These are phyloP conservation scores for Arrhamphus sclerolepis DNA, from an alignment of 2,797 vertebrate species.

Conservation along the genomic window DNA sequence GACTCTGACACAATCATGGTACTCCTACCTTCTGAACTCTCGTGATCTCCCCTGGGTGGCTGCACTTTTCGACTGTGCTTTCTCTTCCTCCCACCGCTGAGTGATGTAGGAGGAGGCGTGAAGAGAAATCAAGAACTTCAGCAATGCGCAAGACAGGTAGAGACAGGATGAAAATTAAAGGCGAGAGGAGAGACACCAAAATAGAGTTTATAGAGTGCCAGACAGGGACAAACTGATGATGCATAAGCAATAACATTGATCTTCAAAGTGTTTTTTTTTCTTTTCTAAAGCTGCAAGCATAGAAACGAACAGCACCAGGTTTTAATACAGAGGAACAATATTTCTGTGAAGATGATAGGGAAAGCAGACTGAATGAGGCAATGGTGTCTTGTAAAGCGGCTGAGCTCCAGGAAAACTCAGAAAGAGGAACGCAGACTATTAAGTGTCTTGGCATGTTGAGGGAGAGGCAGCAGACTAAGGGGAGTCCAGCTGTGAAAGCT, in stretches of 20 bases:
- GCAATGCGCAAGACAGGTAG: slow-evolving; percentile 75
- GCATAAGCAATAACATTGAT: no score
- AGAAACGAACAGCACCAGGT: not conserved
- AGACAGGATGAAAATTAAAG: slow-evolving; percentile 66
- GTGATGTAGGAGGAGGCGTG: slow-evolving; percentile 21
- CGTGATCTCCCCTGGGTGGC: slow-evolving; percentile 47
- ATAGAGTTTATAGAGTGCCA: not conserved
- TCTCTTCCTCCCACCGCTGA: slow-evolving; percentile 36
- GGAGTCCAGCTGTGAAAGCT: slow-evolving; percentile 26
- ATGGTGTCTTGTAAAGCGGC: slow-evolving; percentile 30
- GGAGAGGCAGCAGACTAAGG: not conserved
- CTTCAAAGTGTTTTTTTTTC: no score
- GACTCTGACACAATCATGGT: slow-evolving; percentile 34
- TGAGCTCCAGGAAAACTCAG: slow-evolving; percentile 43
- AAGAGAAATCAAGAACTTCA: slow-evolving; percentile 63
- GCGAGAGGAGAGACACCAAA: not conserved
- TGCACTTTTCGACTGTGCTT: slow-evolving; percentile 25
- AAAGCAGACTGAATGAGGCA: slow-evolving; percentile 17
- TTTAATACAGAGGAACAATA: not conserved
- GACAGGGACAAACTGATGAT: no score
- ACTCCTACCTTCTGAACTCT: slow-evolving; percentile 58
- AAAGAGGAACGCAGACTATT: slow-evolving; percentile 62
- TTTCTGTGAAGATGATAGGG: slow-evolving; percentile 3
- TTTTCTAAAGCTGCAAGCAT: no score
- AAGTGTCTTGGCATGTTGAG: no score